Percentiles rank a stretch among this genome's conserved stretches.
Evolutionary conservation across 2,888 invertebrate genomes (phyloP).

Genomic region (Willowsia nigromaculata): DNA sequence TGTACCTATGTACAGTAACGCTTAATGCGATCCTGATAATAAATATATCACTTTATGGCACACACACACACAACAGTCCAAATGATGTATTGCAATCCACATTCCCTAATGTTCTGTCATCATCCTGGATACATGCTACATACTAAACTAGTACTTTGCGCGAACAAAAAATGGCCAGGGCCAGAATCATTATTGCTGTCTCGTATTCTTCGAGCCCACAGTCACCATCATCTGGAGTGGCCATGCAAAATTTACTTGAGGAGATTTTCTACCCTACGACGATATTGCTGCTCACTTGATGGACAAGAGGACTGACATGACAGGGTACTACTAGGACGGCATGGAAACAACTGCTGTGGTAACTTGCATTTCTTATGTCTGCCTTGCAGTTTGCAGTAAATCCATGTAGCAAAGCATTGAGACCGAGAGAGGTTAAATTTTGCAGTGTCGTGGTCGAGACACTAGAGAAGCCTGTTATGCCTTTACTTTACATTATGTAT

Average conservation of each 20-base stretch:
- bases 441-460: too few relatives aligned
- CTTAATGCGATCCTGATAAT: neutral
- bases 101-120: neutral
- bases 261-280: neutral
- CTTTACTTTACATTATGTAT: too few relatives aligned
- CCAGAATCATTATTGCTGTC: neutral
- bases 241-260: neutral
- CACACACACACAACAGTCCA: neutral
- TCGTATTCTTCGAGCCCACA: neutral
- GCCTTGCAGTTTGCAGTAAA: neutral
- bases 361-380: neutral
- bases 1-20: neutral
- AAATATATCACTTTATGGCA: neutral
- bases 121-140: neutral
- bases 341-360: neutral
- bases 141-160: neutral
- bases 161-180: neutral
- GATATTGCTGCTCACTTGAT: neutral
- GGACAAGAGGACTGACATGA: neutral
- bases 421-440: too few relatives aligned
- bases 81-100: conserved; percentile 21
- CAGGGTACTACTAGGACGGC: neutral
- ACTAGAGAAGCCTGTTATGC: too few relatives aligned
- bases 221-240: neutral
- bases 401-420: neutral